Evolutionary conservation across 2,888 invertebrate genomes (phyloP), one percentile per base, ranked within the genome.

Genomic region (Deilephila porcellus): DNA sequence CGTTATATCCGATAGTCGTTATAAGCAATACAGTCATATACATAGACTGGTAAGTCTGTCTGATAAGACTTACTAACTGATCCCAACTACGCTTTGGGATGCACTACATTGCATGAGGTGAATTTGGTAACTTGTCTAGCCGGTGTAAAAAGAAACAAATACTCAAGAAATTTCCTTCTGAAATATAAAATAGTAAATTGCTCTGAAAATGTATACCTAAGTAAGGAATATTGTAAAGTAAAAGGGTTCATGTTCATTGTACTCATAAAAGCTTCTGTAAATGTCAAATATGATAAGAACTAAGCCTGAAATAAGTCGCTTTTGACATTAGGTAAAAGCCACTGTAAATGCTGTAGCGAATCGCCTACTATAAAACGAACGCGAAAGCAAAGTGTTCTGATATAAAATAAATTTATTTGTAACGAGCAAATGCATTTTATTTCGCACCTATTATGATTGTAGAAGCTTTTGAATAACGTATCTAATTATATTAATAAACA

Each of bases 261-360:
- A 19, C n/a, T 37, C 45, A 45, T 67, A 67, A 67, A 67, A 67
- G 45, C 25, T 20, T 67, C 64, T 45, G 45, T 64, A 45, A 67
- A 67, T 45, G 25, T 45, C 20, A 45, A 67, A 67, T 14, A 14
- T 45, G 64, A 64, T 52, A 67, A 67, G 64, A 20, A 45, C 14
- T 20, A 25, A 17, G 45, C 45, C 1, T 45, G 64, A 67, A 67
- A 14, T 67, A 34, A 63, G 34, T 7, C 17, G 45, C 20, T 45
- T 45, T 25, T 52, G 45, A 45, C 45, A 67, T 67, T 67, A 45
- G 45, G 45, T 67, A 67, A 67, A 63, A 67, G 64, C 64, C 64
- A 67, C 45, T 25, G 64, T 67, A 67, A 67, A 67, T 67, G 20
- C 20, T 45, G 11, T 45, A 45, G 64, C 45, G 25, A 67, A 67